Percentiles rank a stretch among this genome's conserved stretches.
Evolutionary conservation across 2,888 invertebrate species (phyloP).

Genomic region (Ischnus inquisitorius): DNA sequence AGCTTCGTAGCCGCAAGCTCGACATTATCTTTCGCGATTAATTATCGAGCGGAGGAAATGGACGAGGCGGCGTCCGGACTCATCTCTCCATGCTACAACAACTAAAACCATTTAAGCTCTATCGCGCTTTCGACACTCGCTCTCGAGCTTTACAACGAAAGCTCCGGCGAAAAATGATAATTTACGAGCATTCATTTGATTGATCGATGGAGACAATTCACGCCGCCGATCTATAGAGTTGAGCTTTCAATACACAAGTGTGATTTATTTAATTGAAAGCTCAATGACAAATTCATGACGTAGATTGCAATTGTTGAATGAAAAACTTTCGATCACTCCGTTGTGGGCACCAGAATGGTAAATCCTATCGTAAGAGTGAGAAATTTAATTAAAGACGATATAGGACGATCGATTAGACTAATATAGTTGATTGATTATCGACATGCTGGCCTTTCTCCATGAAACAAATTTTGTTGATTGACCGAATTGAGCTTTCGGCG

Average conservation of each 20-base stretch:
- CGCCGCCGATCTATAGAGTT: neutral
- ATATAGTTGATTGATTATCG: neutral
- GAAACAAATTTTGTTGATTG: constrained; percentile 7
- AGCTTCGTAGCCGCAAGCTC: constrained; percentile 30
- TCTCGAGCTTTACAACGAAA: constrained; percentile 22
- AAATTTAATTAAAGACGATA: neutral
- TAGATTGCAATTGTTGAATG: neutral
- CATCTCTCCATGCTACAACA: neutral
- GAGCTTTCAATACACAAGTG: neutral
- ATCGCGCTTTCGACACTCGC: constrained; percentile 17
- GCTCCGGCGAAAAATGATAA: neutral
- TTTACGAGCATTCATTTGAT: neutral
- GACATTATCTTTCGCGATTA: constrained; percentile 48
- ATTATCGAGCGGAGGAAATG: constrained; percentile 49
- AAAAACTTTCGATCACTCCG: neutral
- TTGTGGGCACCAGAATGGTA: neutral
- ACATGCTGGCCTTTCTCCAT: neutral
- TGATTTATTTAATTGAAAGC: neutral
- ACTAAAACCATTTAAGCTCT: constrained; percentile 5
- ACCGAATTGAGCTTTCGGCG: constrained; percentile 25
- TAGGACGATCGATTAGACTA: neutral
- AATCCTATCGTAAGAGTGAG: neutral
- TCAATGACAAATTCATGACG: neutral
- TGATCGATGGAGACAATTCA: neutral
- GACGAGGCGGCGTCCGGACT: neutral